Percentiles rank a stretch among this genome's conserved stretches.
These are phyloP conservation scores for Sprattus sprattus DNA, from an alignment of 2,113 vertebrate genomes.

Conservation along the genomic window DNA sequence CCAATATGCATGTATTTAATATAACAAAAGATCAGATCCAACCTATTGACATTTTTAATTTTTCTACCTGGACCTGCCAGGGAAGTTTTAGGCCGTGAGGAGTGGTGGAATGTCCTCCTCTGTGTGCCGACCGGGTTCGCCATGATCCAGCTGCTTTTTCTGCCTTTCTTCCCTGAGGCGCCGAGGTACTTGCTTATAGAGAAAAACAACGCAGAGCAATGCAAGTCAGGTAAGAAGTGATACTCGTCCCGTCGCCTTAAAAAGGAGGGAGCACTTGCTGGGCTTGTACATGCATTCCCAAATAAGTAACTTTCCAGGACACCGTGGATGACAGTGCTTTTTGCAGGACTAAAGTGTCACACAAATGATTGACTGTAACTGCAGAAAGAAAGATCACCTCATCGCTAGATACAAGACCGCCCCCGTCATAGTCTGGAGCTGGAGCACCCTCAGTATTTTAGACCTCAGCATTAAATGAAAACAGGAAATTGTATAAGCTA, in stretches of 20 bases:
- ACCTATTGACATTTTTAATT: not conserved
- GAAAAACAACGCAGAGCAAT: constrained; percentile 60
- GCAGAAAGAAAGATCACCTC: not conserved
- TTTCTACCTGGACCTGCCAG: constrained; percentile 47
- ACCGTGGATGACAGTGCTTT: not conserved
- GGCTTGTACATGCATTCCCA: not conserved
- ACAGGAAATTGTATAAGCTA: no score
- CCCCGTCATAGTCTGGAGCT: not conserved
- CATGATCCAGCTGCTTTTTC: constrained; percentile 52
- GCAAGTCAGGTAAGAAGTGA: constrained; percentile 61
- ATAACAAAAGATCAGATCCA: not conserved
- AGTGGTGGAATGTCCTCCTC: constrained; percentile 69
- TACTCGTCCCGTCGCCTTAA: not conserved
- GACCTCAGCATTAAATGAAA: not conserved
- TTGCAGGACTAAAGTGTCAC: not conserved
- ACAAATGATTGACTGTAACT: not conserved
- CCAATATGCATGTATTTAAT: not conserved
- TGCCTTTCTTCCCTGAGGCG: constrained; percentile 72
- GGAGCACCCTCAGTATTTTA: not conserved
- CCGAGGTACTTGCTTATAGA: constrained; percentile 74
- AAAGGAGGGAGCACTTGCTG: not conserved
- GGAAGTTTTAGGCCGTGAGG: constrained; percentile 67
- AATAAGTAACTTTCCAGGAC: not conserved
- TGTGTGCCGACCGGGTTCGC: constrained; percentile 58
- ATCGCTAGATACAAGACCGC: not conserved